These are phyloP conservation scores for Tipula confusa DNA, from an alignment of 2,888 invertebrate genomes.

Conservation along the genomic window DNA sequence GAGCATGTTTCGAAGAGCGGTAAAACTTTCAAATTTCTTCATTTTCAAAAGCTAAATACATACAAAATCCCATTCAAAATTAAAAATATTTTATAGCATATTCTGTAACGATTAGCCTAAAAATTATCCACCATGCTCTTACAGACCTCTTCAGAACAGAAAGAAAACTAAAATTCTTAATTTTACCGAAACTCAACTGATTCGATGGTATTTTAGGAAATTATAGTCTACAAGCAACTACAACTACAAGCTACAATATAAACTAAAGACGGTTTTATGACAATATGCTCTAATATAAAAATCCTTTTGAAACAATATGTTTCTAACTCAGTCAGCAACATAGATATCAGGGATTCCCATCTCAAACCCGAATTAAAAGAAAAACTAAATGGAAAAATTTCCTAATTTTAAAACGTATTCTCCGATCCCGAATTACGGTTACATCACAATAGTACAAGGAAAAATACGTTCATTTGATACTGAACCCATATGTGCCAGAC, in stretches of 20 bases:
- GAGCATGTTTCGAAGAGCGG: no score
- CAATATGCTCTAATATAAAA: background rate
- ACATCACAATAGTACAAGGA: no score
- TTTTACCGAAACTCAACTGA: background rate
- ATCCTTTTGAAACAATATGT: background rate
- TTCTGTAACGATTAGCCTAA: background rate
- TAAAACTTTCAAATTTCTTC: no score
- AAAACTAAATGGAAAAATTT: background rate
- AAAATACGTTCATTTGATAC: background rate
- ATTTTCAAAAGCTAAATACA: no score
- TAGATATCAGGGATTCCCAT: background rate
- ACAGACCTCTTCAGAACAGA: background rate
- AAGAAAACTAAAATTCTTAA: background rate
- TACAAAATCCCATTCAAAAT: no score
- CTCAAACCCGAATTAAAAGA: background rate
- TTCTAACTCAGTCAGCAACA: background rate
- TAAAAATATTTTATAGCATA: no score
- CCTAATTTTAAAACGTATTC: background rate
- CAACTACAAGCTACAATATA: background rate
- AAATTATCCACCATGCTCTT: background rate
- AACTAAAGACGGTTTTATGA: background rate
- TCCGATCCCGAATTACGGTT: background rate
- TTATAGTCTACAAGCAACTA: background rate
- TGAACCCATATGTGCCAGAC: no score
- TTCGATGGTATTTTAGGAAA: background rate